Conservation (phyloP, 2,113 vertebrate genomes). For the Ranitomeya variabilis region DNA sequence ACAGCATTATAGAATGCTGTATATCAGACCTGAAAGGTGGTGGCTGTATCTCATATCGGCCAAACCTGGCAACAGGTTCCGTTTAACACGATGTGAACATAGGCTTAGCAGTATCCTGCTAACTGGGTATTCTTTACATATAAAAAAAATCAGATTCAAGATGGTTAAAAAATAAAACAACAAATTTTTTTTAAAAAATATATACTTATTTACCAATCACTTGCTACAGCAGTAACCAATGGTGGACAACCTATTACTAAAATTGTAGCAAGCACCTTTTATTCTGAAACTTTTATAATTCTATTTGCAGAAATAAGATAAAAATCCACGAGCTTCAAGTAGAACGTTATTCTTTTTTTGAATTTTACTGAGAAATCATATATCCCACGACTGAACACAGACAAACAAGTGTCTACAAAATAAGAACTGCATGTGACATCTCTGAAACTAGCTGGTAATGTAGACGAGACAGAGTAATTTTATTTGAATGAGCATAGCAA, state of each 20-base stretch:
- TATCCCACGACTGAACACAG: background rate
- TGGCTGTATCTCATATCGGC: no score
- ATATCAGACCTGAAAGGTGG: no score
- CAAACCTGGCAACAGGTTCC: no score
- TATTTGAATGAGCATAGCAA: constrained; percentile 31
- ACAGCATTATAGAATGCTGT: no score
- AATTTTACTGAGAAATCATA: background rate
- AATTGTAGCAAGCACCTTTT: background rate
- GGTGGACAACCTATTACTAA: background rate
- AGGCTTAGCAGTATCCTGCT: no score
- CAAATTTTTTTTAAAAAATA: no score
- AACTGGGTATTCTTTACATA: background rate
- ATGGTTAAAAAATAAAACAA: no score
- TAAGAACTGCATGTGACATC: background rate
- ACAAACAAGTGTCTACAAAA: background rate
- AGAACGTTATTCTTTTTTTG: background rate
- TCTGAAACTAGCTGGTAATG: background rate
- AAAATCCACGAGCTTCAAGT: background rate
- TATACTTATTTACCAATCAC: no score
- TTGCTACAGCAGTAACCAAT: no score
- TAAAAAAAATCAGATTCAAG: no score
- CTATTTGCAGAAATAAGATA: background rate
- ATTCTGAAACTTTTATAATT: background rate
- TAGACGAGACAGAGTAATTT: background rate
- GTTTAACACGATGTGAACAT: no score